These are phyloP conservation scores for Aspiorhynchus laticeps DNA, from an alignment of 2,113 vertebrate genomes.

Conservation along the genomic window DNA sequence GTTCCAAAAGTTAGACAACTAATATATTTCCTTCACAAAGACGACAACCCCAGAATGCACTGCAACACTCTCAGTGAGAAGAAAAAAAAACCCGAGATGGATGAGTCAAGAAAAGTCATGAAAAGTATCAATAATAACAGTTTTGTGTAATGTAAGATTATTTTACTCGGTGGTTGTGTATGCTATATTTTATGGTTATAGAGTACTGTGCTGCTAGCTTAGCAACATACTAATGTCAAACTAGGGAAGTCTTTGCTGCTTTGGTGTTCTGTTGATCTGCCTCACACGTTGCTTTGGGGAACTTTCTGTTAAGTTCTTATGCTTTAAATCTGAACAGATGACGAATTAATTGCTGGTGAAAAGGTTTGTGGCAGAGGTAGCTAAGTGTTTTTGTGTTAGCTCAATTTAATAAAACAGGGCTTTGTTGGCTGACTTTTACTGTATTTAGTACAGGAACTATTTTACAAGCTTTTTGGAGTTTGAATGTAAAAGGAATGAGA, in stretches of 20 bases:
- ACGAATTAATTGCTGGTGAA: constrained; percentile 57
- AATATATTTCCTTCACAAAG: neutral
- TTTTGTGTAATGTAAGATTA: neutral
- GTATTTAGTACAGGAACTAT: constrained; percentile 52
- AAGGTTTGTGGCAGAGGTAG: constrained; percentile 57
- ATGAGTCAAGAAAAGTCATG: neutral
- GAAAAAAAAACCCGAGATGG: neutral
- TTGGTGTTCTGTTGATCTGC: constrained; percentile 42
- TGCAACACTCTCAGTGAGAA: neutral
- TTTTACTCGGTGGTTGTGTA: neutral
- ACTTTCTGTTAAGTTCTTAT: constrained; percentile 35
- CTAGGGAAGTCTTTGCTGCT: constrained; percentile 31
- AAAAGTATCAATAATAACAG: neutral
- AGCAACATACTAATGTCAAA: neutral
- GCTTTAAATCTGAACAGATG: constrained; percentile 61
- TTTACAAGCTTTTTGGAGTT: constrained; percentile 61
- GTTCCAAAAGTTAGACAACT: neutral
- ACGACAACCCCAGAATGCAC: neutral
- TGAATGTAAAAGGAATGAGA: constrained; percentile 27
- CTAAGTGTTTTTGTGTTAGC: constrained; percentile 58
- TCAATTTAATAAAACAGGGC: constrained; percentile 25
- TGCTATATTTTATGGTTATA: neutral
- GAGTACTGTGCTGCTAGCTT: neutral
- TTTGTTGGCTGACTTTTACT: constrained; percentile 65
- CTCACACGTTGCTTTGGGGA: constrained; percentile 59